Evolutionary conservation across 1,140 invertebrate genomes (phyloP).

Genomic region (Lepidurus arcticus): DNA sequence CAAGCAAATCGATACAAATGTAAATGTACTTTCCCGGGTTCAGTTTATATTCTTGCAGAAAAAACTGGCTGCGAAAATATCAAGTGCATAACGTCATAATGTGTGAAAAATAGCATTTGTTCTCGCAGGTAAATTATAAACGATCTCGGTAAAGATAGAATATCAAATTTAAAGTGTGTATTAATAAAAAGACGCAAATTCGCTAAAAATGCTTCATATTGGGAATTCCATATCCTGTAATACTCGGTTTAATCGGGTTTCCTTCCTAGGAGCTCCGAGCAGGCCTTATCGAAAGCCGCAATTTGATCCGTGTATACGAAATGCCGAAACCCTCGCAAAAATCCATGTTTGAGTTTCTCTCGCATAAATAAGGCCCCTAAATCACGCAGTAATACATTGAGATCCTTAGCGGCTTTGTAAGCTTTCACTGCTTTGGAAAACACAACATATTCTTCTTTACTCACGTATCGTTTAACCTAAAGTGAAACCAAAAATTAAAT

Average conservation of each 20-base stretch:
- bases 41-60: too few relatives aligned
- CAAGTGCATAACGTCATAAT: not conserved
- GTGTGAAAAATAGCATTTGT: not conserved
- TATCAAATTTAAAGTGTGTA: not conserved
- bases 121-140: not conserved
- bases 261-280: not conserved
- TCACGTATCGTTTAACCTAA: not conserved
- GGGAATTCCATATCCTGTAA: not conserved
- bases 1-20: too few relatives aligned
- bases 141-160: not conserved
- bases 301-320: slow-evolving; percentile 24
- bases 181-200: not conserved
- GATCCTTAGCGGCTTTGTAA: slow-evolving; percentile 7
- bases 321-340: slow-evolving; percentile 27
- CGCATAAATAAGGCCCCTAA: not conserved
- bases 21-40: too few relatives aligned
- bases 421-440: slow-evolving; percentile 7
- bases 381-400: slow-evolving; percentile 6
- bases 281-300: slow-evolving; percentile 23
- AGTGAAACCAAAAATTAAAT: not conserved
- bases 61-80: too few relatives aligned
- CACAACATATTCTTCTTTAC: slow-evolving; percentile 8
- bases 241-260: not conserved
- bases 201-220: not conserved
- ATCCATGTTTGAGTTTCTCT: slow-evolving; percentile 20